Percentiles rank a stretch among this genome's conserved stretches.
Evolutionary conservation across 2,113 vertebrate species (phyloP).

Genomic region (Nymphicus hollandicus): DNA sequence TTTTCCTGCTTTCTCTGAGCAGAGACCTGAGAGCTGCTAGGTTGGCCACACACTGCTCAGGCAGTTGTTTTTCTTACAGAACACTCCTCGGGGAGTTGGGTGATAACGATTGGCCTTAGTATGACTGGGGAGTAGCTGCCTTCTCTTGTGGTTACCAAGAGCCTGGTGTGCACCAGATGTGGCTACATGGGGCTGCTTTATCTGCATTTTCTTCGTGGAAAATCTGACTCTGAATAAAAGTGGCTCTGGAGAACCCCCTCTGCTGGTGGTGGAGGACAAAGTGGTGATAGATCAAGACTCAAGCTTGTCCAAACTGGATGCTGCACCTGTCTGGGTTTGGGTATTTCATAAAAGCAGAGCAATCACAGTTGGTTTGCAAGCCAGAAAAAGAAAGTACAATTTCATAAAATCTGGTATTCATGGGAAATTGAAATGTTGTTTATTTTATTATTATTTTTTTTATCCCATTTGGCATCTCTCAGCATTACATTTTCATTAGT

Average conservation of each 20-base stretch:
- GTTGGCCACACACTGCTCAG: background rate
- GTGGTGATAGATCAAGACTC: background rate
- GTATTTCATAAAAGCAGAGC: background rate
- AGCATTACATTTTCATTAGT: background rate
- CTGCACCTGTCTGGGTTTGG: background rate
- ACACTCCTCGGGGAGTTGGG: background rate
- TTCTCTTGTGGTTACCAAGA: background rate
- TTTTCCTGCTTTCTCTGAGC: background rate
- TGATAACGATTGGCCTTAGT: background rate
- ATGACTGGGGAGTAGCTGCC: background rate
- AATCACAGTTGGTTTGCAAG: background rate
- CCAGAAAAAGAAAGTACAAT: background rate
- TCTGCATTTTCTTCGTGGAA: background rate
- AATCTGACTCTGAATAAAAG: background rate
- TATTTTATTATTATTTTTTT: background rate
- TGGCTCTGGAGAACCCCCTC: background rate
- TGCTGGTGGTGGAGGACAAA: background rate
- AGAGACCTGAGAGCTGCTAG: background rate
- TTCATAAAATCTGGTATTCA: background rate
- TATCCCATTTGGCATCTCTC: background rate
- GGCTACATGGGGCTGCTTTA: background rate
- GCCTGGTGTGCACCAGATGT: background rate
- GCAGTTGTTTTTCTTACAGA: background rate
- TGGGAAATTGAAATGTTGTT: background rate
- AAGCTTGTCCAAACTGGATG: background rate